Evolutionary conservation across 2,113 vertebrate species (phyloP), one percentile per base, ranked within the genome.

Genomic region (Gymnobelideus leadbeateri): DNA sequence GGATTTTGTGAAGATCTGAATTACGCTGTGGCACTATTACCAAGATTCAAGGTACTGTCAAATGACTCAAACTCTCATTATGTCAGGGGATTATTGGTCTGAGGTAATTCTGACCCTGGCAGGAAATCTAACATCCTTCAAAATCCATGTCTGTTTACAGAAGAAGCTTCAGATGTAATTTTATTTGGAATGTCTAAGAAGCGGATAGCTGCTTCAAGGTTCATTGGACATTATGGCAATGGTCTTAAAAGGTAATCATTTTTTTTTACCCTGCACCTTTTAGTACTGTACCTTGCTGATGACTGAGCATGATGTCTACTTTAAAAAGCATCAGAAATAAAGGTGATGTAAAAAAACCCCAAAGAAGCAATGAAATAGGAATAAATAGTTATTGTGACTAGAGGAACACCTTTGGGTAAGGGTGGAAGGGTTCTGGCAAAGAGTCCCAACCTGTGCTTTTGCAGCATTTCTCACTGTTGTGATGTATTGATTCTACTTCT

Each of bases 181-280:
- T 99, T 99, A 98, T 99, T 99, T 98, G 99, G 99, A 97, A 99
- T 98, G 96, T 99, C 99, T 96, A 99, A 98, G 98, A 99, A 99
- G 98, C 96, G 96, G 2, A 98, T 98, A 24, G 97, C 98, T 4
- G 97, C 97, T 91, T 99, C 98, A 91, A 98, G 98, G 91, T 98
- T 99, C 95, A 99, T 99, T 90, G 99, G 99, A 61, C 98, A 98
- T 92, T 99, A 99, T 97, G 99, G 99, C 97, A 99, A 99, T 28
- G 99, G 99, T 52, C 98, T 99, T 46, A 99, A 99, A 98, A 99
- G 99, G 99, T 99, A 98, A 99, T 98, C 93, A 9, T n/a, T 91
- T 84, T 61, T 95, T 96, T 95, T 96, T 3, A 24, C 49, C 49
- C 89, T 95, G 90, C 92, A 43, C 68, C n/a, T 84, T 43, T 84